Evolutionary conservation across 2,888 invertebrate species (phyloP), one percentile per base, ranked within the genome.

Genomic region (Heteromurus nitidus): DNA sequence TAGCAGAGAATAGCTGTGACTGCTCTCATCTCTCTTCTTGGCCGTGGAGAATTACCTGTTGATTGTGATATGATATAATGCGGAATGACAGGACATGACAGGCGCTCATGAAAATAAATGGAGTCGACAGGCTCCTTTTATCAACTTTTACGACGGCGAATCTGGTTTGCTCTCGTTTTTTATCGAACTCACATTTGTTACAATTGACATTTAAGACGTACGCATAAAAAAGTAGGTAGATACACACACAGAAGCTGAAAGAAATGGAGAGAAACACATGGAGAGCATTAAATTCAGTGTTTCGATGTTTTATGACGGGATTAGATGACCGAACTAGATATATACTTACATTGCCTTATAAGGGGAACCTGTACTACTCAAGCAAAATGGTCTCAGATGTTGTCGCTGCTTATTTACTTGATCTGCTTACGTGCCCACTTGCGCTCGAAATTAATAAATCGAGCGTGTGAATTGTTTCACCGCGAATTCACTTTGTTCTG

Each of bases 51-150:
- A 53, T 75, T 70, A 75, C 81, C 69, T 81, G 81, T 75, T 75
- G 81, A 75, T 75, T 75, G 75, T 81, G 81, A 75, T 81, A 81
- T 81, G 81, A 75, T 81, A 70, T 81, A 81, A 81, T 81, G 75
- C 50, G 47, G 75, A 75, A 75, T 81, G 81, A 75, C 81, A 81
- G 73, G 81, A 75, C 81, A 81, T 81, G 81, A 81, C 81, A 81
- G 81, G 75, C 28, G 81, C 81, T 81, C 81, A 81, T 81, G 81
- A 81, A 81, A 81, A 75, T 81, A 75, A 81, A 81, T 81, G 75
- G 81, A 81, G 75, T 81, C 75, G 75, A 75, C 70, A 69, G 47
- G 62, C 42, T 26, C 36, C 58, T 80, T 80, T 80, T 80, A 74
- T 74, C 80, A 72, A 72, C 44, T 80, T 80, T 80, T 80, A 79